Evolutionary conservation across 2,888 invertebrate species (phyloP).

Genomic region (Mimumesa dahlbomi): DNA sequence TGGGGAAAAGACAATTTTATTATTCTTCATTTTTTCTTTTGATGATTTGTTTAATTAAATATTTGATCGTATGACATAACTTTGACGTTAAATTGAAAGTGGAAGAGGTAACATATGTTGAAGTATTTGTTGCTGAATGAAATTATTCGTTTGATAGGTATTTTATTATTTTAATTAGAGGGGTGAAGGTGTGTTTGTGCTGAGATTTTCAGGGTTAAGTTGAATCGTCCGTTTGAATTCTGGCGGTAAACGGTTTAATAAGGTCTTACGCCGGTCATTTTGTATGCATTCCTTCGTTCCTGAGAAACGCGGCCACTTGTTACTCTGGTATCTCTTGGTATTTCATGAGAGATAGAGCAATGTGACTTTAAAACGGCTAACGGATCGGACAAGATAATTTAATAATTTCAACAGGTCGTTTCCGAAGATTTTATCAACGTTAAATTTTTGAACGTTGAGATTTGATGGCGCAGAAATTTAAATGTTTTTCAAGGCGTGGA

Average conservation of each 20-base stretch:
- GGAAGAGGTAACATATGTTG: not conserved
- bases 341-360: conserved; percentile 4
- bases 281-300: conserved; percentile 58
- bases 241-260: conserved; percentile 4
- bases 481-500: too few relatives aligned
- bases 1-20: too few relatives aligned
- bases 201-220: too few relatives aligned
- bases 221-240: not conserved
- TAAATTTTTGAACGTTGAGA: not conserved
- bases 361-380: conserved; percentile 7
- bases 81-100: too few relatives aligned
- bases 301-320: conserved; percentile 65
- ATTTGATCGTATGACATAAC: too few relatives aligned
- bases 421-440: too few relatives aligned
- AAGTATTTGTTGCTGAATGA: not conserved
- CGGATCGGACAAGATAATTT: conserved; percentile 6
- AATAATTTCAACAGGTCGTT: too few relatives aligned
- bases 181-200: too few relatives aligned
- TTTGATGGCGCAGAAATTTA: too few relatives aligned
- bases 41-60: too few relatives aligned
- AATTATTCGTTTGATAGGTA: not conserved
- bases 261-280: conserved; percentile 51
- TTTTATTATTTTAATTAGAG: not conserved
- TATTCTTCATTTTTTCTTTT: too few relatives aligned
- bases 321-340: conserved; percentile 30